These are phyloP conservation scores for Melangyna quadrimaculata DNA, from an alignment of 2,888 invertebrate genomes.

Conservation along the genomic window DNA sequence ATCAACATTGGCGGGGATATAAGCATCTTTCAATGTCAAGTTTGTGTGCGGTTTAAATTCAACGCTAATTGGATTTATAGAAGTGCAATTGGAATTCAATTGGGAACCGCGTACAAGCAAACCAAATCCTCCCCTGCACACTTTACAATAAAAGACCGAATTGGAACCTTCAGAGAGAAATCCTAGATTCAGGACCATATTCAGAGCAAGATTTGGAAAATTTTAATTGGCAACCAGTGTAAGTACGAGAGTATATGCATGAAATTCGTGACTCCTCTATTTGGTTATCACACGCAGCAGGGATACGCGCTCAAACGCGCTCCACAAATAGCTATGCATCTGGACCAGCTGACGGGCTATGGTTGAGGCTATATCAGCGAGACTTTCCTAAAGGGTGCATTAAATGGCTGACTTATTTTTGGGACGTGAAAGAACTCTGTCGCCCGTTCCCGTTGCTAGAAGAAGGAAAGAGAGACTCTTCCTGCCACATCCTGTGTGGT, in stretches of 20 bases:
- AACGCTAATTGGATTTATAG: conserved; percentile 70
- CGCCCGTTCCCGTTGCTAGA: no score
- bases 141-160: neutral
- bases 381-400: conserved; percentile 10
- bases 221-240: conserved; percentile 69
- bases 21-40: conserved; percentile 68
- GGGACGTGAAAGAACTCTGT: conserved; percentile 39
- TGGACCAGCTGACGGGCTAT: neutral
- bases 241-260: conserved; percentile 45
- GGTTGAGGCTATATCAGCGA: neutral
- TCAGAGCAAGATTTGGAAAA: conserved; percentile 59
- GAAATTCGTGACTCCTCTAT: conserved; percentile 66
- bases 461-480: no score
- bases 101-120: conserved; percentile 1
- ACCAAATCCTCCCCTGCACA: conserved; percentile 1
- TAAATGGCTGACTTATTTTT: conserved; percentile 14
- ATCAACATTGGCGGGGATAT: conserved; percentile 2
- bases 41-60: conserved; percentile 47
- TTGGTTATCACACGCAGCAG: conserved; percentile 65
- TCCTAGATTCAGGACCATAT: conserved; percentile 33
- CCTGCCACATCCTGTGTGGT: conserved; percentile 47
- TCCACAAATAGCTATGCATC: conserved; percentile 1
- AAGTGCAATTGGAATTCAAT: conserved; percentile 68
- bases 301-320: neutral
- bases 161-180: neutral